Evolutionary conservation across 2,888 invertebrate genomes (phyloP).

Genomic region (Acrocyrtus sp.): DNA sequence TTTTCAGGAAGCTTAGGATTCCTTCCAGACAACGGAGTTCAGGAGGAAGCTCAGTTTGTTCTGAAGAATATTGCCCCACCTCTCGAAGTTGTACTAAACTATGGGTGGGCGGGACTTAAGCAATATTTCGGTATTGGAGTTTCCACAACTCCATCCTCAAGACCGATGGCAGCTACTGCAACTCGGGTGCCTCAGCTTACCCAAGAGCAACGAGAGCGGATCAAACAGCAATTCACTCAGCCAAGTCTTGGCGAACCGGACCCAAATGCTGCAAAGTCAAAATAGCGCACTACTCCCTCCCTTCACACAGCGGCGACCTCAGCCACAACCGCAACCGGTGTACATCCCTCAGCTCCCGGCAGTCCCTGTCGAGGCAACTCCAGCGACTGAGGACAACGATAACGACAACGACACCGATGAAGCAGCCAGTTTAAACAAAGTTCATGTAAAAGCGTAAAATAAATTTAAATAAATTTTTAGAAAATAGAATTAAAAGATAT

Average conservation of each 20-base stretch:
- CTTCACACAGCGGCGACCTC: too few relatives aligned
- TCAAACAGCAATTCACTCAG: too few relatives aligned
- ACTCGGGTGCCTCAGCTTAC: not conserved
- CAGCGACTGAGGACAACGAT: too few relatives aligned
- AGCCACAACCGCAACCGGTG: too few relatives aligned
- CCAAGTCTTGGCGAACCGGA: not conserved
- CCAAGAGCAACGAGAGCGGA: not conserved
- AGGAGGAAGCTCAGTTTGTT: conserved; percentile 20
- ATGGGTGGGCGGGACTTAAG: conserved; percentile 23
- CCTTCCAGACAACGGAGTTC: not conserved
- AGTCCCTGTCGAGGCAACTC: too few relatives aligned
- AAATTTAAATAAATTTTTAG: too few relatives aligned
- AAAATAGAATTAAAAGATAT: too few relatives aligned
- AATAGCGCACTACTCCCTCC: too few relatives aligned
- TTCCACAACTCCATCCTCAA: conserved; percentile 1
- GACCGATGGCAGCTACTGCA: not conserved
- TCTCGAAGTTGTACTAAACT: conserved; percentile 20
- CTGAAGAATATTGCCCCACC: conserved; percentile 27
- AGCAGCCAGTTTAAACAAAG: too few relatives aligned
- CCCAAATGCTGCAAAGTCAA: not conserved
- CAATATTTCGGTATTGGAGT: conserved; percentile 26
- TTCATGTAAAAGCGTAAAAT: too few relatives aligned
- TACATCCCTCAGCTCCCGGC: too few relatives aligned
- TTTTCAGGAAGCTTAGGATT: conserved; percentile 22
- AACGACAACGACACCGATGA: too few relatives aligned